A percentile compares a stretch with the other conserved stretches of the same genome.
phyloP scores from a whole-genome alignment of 2,888 invertebrate genomes.

The Mythimna pallens region DNA sequence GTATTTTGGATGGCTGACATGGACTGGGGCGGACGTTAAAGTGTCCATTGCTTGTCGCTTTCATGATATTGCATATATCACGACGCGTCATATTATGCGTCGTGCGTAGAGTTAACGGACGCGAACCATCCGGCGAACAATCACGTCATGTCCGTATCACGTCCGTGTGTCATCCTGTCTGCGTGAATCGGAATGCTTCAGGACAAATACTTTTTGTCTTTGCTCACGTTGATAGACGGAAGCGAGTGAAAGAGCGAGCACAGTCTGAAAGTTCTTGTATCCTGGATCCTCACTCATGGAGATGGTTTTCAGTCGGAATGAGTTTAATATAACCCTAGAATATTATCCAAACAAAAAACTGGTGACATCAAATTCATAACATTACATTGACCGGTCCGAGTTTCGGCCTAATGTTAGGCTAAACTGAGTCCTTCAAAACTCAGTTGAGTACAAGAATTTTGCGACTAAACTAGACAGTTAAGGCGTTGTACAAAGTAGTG shows the following conservation, averaged over 20 bases:
- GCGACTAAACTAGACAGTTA: too few species aligned
- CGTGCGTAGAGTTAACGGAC: constrained; percentile 6
- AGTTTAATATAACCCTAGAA: too few species aligned
- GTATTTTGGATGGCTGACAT: background rate
- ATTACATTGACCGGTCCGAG: too few species aligned
- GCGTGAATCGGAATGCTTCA: constrained; percentile 27
- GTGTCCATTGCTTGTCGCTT: constrained; percentile 23
- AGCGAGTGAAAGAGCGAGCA: background rate
- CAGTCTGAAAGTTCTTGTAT: too few species aligned
- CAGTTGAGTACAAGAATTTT: too few species aligned
- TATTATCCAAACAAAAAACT: too few species aligned
- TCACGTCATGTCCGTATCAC: constrained; percentile 39
- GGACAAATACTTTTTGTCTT: constrained; percentile 16
- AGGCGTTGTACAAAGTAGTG: too few species aligned
- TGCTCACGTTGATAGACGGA: background rate
- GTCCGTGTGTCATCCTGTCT: constrained; percentile 10
- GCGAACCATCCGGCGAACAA: constrained; percentile 26
- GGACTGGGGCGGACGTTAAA: background rate
- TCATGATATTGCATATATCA: constrained; percentile 13
- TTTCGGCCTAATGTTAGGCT: too few species aligned
- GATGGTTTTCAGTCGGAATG: too few species aligned
- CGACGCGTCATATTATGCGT: constrained; percentile 18
- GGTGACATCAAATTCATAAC: background rate
- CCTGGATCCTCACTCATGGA: too few species aligned
- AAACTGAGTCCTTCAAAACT: too few species aligned